A percentile compares a stretch with the other conserved stretches of the same genome.
Evolutionary conservation across 2,113 vertebrate species (phyloP).

Genomic region (Gopherus flavomarginatus): DNA sequence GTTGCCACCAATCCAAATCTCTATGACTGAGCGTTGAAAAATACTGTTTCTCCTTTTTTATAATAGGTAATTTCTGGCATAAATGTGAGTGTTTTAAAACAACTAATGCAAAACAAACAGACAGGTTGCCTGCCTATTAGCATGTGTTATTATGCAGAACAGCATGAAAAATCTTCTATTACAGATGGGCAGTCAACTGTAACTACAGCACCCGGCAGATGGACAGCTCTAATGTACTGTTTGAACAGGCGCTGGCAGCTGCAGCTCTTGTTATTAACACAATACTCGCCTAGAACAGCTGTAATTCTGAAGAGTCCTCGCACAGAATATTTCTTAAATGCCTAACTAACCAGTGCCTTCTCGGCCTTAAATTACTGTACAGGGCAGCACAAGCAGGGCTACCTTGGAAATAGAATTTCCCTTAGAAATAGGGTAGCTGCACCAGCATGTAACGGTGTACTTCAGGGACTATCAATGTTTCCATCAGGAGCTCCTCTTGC

Average conservation of each 20-base stretch:
- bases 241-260: conserved; percentile 11
- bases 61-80: not conserved
- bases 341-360: not conserved
- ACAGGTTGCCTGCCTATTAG: conserved; percentile 4
- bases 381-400: not conserved
- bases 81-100: not conserved
- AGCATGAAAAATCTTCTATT: conserved; percentile 40
- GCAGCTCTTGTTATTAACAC: not conserved
- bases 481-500: not conserved
- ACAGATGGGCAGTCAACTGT: conserved; percentile 61
- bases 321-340: conserved; percentile 1
- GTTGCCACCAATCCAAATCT: not conserved
- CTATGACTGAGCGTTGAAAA: not conserved
- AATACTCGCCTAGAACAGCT: conserved; percentile 16
- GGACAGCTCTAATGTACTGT: conserved; percentile 12
- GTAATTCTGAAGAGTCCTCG: conserved; percentile 15
- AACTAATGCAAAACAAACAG: not conserved
- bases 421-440: too few relatives aligned
- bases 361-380: not conserved
- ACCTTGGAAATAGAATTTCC: not conserved
- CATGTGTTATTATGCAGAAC: conserved; percentile 60
- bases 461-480: not conserved
- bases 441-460: not conserved
- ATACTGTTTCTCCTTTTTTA: not conserved
- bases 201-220: conserved; percentile 48